Evolutionary conservation across 1,140 invertebrate species (phyloP).

Genomic region (Melitaea cinxia): DNA sequence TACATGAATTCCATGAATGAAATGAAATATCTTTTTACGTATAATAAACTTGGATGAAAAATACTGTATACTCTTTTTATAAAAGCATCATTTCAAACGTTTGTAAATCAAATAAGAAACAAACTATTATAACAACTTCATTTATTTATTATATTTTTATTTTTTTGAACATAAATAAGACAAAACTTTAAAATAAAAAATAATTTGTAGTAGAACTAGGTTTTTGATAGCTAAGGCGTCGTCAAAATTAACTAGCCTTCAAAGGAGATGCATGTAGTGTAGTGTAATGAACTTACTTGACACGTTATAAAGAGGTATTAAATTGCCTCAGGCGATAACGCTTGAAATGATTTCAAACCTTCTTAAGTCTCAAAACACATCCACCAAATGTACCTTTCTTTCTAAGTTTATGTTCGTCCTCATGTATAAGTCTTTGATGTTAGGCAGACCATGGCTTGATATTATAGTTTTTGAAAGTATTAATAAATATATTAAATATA

Average conservation of each 20-base stretch:
- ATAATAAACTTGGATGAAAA: background rate
- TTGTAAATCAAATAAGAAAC: no score
- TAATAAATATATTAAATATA: no score
- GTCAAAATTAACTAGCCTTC: background rate
- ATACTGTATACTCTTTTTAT: no score
- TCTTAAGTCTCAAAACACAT: constrained; percentile 26
- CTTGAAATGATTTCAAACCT: constrained; percentile 21
- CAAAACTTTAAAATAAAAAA: background rate
- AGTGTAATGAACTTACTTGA: constrained; percentile 21
- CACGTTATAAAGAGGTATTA: constrained; percentile 13
- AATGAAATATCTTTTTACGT: background rate
- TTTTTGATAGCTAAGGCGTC: background rate
- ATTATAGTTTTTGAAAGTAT: no score
- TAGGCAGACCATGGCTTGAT: constrained; percentile 8
- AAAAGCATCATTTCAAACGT: no score
- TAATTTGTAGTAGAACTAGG: background rate
- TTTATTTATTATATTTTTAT: no score
- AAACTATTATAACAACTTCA: no score
- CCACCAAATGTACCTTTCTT: constrained; percentile 15
- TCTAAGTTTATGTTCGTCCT: constrained; percentile 16
- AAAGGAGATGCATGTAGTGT: constrained; percentile 24
- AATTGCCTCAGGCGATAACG: constrained; percentile 24
- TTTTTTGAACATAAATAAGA: no score
- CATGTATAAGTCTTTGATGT: constrained; percentile 14
- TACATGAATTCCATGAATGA: background rate